These are phyloP conservation scores for Muscicapa adusta DNA, from an alignment of 2,113 vertebrate species.

Conservation along the genomic window DNA sequence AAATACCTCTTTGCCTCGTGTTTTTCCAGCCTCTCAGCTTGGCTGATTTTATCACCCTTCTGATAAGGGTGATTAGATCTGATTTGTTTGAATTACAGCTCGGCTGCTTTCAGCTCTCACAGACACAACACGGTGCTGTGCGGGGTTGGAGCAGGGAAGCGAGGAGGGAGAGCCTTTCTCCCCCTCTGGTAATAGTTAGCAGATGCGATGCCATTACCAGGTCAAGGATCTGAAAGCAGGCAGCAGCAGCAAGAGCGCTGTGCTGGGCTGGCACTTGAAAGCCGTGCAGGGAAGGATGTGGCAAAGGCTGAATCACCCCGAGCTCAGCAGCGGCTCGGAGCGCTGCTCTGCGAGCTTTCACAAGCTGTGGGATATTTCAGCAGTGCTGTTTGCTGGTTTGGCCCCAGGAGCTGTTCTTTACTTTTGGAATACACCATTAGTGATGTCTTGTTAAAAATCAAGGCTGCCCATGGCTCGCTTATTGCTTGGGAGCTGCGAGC, in stretches of 20 bases:
- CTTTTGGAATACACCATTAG: neutral
- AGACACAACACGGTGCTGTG: neutral
- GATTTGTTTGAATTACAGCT: constrained; percentile 51
- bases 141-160: neutral
- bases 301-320: neutral
- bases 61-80: constrained; percentile 27
- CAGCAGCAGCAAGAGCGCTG: neutral
- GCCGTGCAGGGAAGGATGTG: neutral
- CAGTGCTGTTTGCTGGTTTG: neutral
- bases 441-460: neutral
- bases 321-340: constrained; percentile 6
- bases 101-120: neutral
- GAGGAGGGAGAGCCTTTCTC: neutral
- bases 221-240: neutral
- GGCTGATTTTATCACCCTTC: neutral
- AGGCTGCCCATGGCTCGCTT: rapidly evolving
- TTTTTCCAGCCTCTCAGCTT: neutral
- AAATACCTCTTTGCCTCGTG: neutral
- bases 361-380: neutral
- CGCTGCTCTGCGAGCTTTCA: neutral
- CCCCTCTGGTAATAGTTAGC: constrained; percentile 13
- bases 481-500: neutral
- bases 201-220: constrained; percentile 29
- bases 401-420: neutral
- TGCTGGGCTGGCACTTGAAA: neutral